These are phyloP conservation scores for Apeira syringaria DNA, from an alignment of 2,888 invertebrate species.

Conservation along the genomic window DNA sequence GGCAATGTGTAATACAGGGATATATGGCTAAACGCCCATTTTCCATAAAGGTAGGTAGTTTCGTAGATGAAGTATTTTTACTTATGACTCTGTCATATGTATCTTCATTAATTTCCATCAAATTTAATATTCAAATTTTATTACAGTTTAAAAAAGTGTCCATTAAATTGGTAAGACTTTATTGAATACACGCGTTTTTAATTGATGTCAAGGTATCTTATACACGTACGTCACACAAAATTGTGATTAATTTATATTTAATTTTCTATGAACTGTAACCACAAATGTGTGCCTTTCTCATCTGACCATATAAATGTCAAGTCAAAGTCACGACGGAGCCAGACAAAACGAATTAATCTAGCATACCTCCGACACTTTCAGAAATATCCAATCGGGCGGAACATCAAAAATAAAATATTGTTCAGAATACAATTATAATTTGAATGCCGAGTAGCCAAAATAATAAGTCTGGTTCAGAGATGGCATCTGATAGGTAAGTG, in stretches of 20 bases:
- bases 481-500: slow-evolving; percentile 78
- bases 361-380: slow-evolving; percentile 38
- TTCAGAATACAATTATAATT: slow-evolving; percentile 53
- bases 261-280: slow-evolving; percentile 9
- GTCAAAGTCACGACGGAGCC: slow-evolving; percentile 28
- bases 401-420: slow-evolving; percentile 46
- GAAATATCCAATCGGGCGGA: slow-evolving; percentile 41
- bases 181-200: slow-evolving; percentile 3
- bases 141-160: no score
- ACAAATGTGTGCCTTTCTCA: slow-evolving; percentile 20
- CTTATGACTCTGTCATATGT: no score
- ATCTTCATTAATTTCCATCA: no score
- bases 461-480: slow-evolving; percentile 65
- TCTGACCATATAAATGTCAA: slow-evolving; percentile 25
- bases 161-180: no score
- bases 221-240: neutral
- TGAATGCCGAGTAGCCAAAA: slow-evolving; percentile 73
- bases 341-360: slow-evolving; percentile 37
- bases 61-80: no score
- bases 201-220: slow-evolving; percentile 9
- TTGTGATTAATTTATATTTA: neutral
- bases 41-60: no score
- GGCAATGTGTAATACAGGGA: no score
- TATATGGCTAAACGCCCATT: no score
- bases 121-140: no score